phyloP scores from a whole-genome alignment of 2,113 vertebrate genomes.

The Spermophilus dauricus region DNA sequence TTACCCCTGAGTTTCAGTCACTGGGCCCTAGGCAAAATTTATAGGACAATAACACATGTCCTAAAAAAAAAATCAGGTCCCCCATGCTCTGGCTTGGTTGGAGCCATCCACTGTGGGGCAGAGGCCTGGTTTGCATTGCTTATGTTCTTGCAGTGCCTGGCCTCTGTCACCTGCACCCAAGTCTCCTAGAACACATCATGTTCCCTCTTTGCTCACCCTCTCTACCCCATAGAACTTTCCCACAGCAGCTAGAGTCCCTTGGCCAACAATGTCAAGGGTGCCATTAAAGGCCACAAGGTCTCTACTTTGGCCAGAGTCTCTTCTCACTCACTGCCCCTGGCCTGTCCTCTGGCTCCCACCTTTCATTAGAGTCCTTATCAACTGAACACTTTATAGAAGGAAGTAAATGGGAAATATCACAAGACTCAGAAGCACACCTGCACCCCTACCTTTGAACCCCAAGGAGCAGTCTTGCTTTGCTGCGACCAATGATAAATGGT shows the following conservation, averaged over 20 bases:
- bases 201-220: neutral
- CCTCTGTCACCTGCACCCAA: neutral
- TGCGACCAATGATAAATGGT: neutral
- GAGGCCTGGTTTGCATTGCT: neutral
- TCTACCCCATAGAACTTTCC: neutral
- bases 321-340: too few relatives aligned
- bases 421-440: fast-evolving
- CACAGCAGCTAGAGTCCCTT: neutral
- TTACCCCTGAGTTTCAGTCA: neutral
- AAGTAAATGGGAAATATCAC: neutral
- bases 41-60: neutral
- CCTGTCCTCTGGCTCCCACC: neutral
- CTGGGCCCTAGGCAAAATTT: neutral
- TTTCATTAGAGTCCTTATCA: neutral
- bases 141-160: neutral
- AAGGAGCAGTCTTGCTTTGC: neutral
- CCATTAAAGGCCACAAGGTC: neutral
- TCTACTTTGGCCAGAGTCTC: neutral
- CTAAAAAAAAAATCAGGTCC: neutral
- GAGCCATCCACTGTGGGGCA: too few relatives aligned
- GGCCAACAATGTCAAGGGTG: neutral
- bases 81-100: too few relatives aligned
- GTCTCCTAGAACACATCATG: fast-evolving
- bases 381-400: neutral
- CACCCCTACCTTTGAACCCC: too few relatives aligned